Percentiles rank a stretch among this genome's conserved stretches.
Evolutionary conservation across 2,113 vertebrate species (phyloP).

Genomic region (Struthidea cinerea): DNA sequence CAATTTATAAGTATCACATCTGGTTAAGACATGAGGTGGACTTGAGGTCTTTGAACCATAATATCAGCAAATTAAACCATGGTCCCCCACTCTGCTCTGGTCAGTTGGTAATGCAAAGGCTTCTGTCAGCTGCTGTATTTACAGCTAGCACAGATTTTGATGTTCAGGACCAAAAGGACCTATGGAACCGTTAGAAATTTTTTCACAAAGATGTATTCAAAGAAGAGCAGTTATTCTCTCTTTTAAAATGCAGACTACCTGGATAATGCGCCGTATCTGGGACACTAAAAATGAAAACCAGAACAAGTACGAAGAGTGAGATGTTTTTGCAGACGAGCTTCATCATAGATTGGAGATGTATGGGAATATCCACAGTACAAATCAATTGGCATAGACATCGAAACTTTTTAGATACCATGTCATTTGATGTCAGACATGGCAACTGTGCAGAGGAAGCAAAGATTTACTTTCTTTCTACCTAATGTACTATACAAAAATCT

Average conservation of each 20-base stretch:
- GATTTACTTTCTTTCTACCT: background rate
- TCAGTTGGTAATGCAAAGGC: background rate
- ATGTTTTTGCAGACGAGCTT: background rate
- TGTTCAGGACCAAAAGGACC: background rate
- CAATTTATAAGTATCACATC: background rate
- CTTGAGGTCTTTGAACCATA: background rate
- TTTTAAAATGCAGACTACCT: background rate
- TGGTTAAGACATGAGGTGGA: background rate
- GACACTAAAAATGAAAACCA: background rate
- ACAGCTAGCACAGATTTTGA: background rate
- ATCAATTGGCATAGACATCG: background rate
- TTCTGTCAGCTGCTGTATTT: background rate
- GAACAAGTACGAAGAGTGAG: background rate
- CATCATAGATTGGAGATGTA: background rate
- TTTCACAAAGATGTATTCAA: background rate
- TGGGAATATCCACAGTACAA: background rate
- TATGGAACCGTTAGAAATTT: background rate
- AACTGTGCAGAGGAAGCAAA: background rate
- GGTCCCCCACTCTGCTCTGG: background rate
- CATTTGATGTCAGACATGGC: background rate
- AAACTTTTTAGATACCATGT: background rate
- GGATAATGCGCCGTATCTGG: rapidly evolving
- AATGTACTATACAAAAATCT: background rate
- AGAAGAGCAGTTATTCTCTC: background rate
- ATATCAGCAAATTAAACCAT: background rate